phyloP scores from a whole-genome alignment of 2,113 vertebrate genomes.

The Megaceryle maxima region DNA sequence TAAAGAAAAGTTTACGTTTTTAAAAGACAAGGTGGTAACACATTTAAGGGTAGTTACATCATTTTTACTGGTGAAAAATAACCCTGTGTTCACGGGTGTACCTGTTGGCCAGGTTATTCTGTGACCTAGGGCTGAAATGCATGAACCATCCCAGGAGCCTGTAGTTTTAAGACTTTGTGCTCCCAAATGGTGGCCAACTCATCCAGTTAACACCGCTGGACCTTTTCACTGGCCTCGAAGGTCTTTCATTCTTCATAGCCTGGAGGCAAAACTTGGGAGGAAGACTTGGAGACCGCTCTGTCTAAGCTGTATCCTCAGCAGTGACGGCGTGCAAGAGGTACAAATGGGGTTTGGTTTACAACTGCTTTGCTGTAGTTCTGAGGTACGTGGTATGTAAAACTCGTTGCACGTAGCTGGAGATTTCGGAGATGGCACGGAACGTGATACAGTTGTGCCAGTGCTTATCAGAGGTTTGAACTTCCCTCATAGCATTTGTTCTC shows the following conservation, averaged over 20 bases:
- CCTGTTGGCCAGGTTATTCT: not conserved
- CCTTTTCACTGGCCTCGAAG: not conserved
- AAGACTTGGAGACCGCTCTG: not conserved
- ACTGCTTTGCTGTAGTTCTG: not conserved
- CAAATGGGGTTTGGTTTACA: not conserved
- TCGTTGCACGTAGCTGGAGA: not conserved
- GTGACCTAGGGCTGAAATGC: not conserved
- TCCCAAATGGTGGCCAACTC: not conserved
- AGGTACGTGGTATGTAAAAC: not conserved
- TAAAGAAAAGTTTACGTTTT: not conserved
- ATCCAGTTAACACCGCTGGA: not conserved
- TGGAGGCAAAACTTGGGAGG: not conserved
- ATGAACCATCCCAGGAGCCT: not conserved
- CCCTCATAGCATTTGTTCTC: constrained; percentile 36
- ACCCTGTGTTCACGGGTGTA: not conserved
- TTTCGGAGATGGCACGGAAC: not conserved
- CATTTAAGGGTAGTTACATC: not conserved
- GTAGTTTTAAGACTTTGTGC: not conserved
- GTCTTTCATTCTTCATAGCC: not conserved
- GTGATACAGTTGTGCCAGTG: fast-evolving
- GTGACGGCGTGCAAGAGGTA: not conserved
- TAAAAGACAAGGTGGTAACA: not conserved
- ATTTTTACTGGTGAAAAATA: not conserved
- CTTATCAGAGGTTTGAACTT: constrained; percentile 28
- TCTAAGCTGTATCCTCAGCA: not conserved